Base-by-base conservation (phyloP, 2,797 vertebrate genomes). In the Enteromius mattozi region DNA sequence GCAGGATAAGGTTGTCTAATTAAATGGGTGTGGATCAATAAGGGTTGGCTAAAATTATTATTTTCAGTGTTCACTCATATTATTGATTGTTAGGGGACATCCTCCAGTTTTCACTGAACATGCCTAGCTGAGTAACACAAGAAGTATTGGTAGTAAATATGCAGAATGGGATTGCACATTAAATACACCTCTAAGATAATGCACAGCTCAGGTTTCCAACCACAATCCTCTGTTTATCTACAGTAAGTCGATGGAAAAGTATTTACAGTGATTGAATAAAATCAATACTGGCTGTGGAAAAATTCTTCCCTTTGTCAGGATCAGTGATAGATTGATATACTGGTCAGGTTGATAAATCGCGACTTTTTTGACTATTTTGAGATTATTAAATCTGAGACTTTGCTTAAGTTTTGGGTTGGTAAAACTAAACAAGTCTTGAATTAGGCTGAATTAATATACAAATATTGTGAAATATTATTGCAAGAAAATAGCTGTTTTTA, bases 11-110 rank as follows among this genome's bases (percentile, higher is more conserved):
- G 24, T 87, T 66, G 88, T 87, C 91, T 93, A 92, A 94, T 95
- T 94, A 93, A 95, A 95, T 94, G 91, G 91, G 90, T 86, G 89
- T 82, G 81, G 86, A 93, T 94, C 92, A 90, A 93, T 94, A 90
- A 84, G 37, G 74, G 51, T 88, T 79, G 86, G 72, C 85, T 71
- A 84, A 89, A 86, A 91, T 91, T 88, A 88, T 91, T 91, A 92
- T 91, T 88, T 86, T 89, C 77, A 30, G 10, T 33, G 27, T 82
- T 65, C 75, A 27, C 16, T 56, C 24, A 7, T 27, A 12, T 59
- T 40, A 78, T 69, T 69, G 35, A 83, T 56, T 54, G 61, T 45
- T 19, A 42, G 21, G 35, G 35, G 42, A 42, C 47, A 51, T 40
- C 45, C 47, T 17, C 10, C 4, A 68, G 68, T 68, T 40, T 68